Base-by-base conservation (phyloP, 1,140 invertebrate species). In the Cherax destructor region DNA sequence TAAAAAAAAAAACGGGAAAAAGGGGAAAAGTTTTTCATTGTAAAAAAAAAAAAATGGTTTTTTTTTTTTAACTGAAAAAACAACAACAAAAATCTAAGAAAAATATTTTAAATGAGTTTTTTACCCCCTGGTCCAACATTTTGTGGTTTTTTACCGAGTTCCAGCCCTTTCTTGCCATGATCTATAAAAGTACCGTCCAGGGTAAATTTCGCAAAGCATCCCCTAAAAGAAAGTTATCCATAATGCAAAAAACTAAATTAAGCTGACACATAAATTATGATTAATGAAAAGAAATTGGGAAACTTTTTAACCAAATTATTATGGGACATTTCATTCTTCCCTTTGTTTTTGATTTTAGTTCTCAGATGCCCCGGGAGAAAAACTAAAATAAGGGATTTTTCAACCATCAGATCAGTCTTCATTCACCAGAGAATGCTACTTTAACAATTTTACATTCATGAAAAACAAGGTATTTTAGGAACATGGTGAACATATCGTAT, bases 101-200 rank as follows among this genome's bases (percentile, higher is more conserved):
- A 47, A 13, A 47, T 18, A 41, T 77, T 30, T 10, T 18, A n/a
- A n/a, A n/a, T n/a, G n/a, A n/a, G 52, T 56, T 6, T 10, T 76
- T 79, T 56, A 91, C 88, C 88, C 80, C 88, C 88, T 50, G 83
- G 88, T 41, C 83, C 61, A 49, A 83, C 79, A 83, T 89, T 89
- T 5, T 69, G 77, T 30, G 88, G 50, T n/a, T 65, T 18, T 21
- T 80, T 85, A 10, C 16, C 81, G 49, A 1, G 69, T 24, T 69
- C 86, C 88, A 21, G 76, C 76, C 3, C 59, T 81, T 9, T 91
- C 88, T 61, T 85, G 85, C 59, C 80, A 86, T 7, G 88, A 91
- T 83, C 88, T 83, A 30, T 91, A 83, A 85, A 91, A 91, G 74
- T 91, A 91, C 11, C 88, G 52, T 41, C 59, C 88, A 91, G 59